Evolutionary conservation across 2,888 invertebrate genomes (phyloP), one percentile per base, ranked within the genome.

Genomic region (Temnothorax unifasciatus): DNA sequence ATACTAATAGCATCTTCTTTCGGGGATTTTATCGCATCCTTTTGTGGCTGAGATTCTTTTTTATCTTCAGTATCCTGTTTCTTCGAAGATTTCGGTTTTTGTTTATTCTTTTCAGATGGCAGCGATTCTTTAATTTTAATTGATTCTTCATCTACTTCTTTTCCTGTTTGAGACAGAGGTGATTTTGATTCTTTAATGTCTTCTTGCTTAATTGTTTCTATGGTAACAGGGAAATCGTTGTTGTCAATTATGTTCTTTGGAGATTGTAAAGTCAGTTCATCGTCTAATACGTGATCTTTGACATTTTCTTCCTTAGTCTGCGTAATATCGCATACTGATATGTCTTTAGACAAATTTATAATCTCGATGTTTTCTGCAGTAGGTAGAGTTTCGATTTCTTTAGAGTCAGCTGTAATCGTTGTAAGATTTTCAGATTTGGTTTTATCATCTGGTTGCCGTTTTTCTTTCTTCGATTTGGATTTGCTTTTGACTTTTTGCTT

Each of bases 221-320:
- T 3, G 3, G 34, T n/a, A 34, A 41, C 47, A 63, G 47, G 18
- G 11, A 11, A 63, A 63, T 84, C 77, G 38, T 79, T 76, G 3
- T 21, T 61, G 44, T 82, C 76, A 50, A 59, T 50, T 85, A 74
- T 71, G 8, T 68, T n/a, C 2, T 21, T 59, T 41, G 50, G 75
- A 47, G 71, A 9, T 63, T 82, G 61, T 64, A 34, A 44, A 11
- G 63, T 64, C 57, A 75, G 0, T 74, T 85, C 68, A 47, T 77
- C 83, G 9, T 83, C 63, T 50, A 50, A 57, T 47, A 82, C 50
- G 25, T 79, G 71, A 9, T 86, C 82, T 79, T 91, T 79, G 15
- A 66, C 50, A 63, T 63, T 61, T 34, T 54, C 18, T 64, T 25
- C 1, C 6, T 59, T 25, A 15, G 3, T 34, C 9, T 77, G 71